phyloP scores from a whole-genome alignment of 1,140 invertebrate genomes.

The Apis cerana region DNA sequence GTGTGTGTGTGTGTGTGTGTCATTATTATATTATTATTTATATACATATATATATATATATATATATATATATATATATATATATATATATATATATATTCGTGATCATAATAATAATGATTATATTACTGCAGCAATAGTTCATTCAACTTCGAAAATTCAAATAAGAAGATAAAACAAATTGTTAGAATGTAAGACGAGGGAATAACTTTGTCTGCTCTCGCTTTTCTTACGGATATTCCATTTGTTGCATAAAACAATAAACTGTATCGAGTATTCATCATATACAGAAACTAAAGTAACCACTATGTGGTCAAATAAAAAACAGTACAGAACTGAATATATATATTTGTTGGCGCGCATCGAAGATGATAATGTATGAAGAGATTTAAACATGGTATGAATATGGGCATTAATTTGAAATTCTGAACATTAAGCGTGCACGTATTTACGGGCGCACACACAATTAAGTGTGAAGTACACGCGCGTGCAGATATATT shows the following conservation, averaged over 20 bases:
- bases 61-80: background rate
- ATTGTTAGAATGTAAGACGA: background rate
- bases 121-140: background rate
- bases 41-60: too few species aligned
- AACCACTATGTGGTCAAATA: constrained; percentile 34
- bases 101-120: background rate
- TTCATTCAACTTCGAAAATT: background rate
- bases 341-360: constrained; percentile 2
- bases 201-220: constrained; percentile 7
- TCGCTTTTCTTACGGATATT: constrained; percentile 6
- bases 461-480: constrained; percentile 29
- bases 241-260: constrained; percentile 33
- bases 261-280: constrained; percentile 41
- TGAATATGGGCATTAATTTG: constrained; percentile 43
- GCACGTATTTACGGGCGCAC: constrained; percentile 30
- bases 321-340: constrained; percentile 13
- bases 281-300: constrained; percentile 39
- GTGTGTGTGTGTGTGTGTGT: too few species aligned
- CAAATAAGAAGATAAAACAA: constrained; percentile 14
- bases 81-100: background rate
- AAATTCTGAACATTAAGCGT: constrained; percentile 18
- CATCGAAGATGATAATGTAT: constrained; percentile 27
- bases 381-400: constrained; percentile 28
- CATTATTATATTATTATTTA: too few species aligned
- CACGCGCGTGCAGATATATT: constrained; percentile 49